Base-by-base conservation (phyloP, 1,140 invertebrate genomes). In the Dinoponera quadriceps region DNA sequence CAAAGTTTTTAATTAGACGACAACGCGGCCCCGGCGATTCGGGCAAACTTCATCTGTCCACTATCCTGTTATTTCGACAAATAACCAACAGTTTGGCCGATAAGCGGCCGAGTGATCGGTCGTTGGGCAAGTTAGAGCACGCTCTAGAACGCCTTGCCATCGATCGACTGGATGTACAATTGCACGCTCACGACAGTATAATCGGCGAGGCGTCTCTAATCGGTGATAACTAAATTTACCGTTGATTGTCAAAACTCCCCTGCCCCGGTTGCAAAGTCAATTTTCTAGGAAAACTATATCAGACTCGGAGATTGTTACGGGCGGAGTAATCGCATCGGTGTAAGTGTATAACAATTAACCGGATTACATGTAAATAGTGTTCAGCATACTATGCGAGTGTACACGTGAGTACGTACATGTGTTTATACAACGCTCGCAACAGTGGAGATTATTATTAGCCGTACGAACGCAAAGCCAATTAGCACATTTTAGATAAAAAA, bases 111-210 rank as follows among this genome's bases (percentile, higher is more conserved):
- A 18, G 18, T 73, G 14, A 73, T 29, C 18, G 27, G 3, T 38
- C 82, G 13, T 63, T 49, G 55, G 38, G 44, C 51, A 80, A 78
- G 59, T 85, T 85, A 59, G 65, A 85, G 27, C 7, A 38, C 51
- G 33, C 29, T 38, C 44, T 48, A 55, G 33, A 85, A 33, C 22
- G 69, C 13, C 54, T 85, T 51, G 27, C 9, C 38, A 85, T 65
- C 66, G 44, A 85, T 78, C 63, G 66, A 65, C 48, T 48, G 74
- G 25, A 48, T 68, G 72, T 18, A 44, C 3, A 83, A 85, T 72
- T 38, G 5, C 18, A 73, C 4, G 54, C 14, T 22, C 20, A 25
- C 0, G 14, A 27, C 60, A 22, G 11, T 20, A n/a, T 44, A 33
- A 44, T 49, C 33, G 38, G 13, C 14, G 55, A 49, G 38, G 3